Conservation (phyloP, 2,113 vertebrate species). For the Ibidorhyncha struthersii region DNA sequence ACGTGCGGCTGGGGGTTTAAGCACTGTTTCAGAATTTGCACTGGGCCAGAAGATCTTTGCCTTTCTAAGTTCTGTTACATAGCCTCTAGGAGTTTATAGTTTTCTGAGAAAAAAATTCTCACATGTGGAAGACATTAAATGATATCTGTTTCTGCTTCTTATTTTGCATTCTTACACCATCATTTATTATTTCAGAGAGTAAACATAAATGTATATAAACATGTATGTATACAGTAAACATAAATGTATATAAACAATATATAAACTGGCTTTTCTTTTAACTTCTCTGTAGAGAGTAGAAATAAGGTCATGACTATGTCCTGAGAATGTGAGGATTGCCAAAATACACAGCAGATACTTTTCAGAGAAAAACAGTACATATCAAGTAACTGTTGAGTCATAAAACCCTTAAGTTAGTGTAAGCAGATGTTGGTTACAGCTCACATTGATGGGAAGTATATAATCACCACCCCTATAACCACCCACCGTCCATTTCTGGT, state of each 20-base stretch:
- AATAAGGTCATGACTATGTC: background rate
- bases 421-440: constrained; percentile 74
- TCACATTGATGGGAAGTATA: constrained; percentile 52
- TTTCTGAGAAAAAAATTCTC: background rate
- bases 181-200: constrained; percentile 42
- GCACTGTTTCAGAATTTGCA: background rate
- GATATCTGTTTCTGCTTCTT: background rate
- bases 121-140: constrained; percentile 5
- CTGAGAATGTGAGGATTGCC: background rate
- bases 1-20: background rate
- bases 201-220: background rate
- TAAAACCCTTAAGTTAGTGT: constrained; percentile 60
- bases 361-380: constrained; percentile 52
- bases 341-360: constrained; percentile 36
- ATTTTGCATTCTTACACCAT: background rate
- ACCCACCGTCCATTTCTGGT: constrained; percentile 68
- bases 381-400: constrained; percentile 58
- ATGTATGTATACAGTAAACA: too few relatives aligned
- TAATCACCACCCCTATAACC: constrained; percentile 64
- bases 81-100: background rate
- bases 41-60: background rate
- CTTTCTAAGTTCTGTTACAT: background rate
- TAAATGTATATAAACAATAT: background rate
- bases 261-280: background rate
- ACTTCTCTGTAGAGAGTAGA: background rate